Evolutionary conservation across 2,888 invertebrate species (phyloP).

Genomic region (Tetropium fuscum): DNA sequence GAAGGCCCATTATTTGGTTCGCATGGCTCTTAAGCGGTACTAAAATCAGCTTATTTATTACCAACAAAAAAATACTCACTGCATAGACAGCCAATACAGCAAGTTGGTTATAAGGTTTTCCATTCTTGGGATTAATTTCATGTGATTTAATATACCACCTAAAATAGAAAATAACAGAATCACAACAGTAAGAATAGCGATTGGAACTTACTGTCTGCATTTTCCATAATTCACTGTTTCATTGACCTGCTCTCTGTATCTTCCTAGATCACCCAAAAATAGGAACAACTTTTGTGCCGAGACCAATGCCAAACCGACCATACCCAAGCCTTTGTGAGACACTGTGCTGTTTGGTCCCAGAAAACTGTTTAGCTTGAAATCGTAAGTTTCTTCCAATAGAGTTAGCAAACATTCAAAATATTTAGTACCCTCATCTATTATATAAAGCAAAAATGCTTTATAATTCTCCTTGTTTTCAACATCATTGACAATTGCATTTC

Average conservation of each 20-base stretch:
- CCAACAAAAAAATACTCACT: slow-evolving; percentile 67
- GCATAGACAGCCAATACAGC: slow-evolving; percentile 89
- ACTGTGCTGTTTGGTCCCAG: slow-evolving; percentile 71
- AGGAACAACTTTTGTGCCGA: slow-evolving; percentile 90
- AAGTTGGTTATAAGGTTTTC: slow-evolving; percentile 94
- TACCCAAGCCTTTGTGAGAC: slow-evolving; percentile 74
- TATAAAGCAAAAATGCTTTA: slow-evolving; percentile 73
- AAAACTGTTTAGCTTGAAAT: slow-evolving; percentile 77
- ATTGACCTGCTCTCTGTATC: slow-evolving; percentile 89
- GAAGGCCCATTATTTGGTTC: too few species aligned
- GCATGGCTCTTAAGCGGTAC: too few species aligned
- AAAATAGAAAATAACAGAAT: slow-evolving; percentile 44
- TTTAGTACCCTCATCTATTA: slow-evolving; percentile 81
- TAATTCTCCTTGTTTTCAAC: slow-evolving; percentile 74
- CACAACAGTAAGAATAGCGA: neutral
- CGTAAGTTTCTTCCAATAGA: slow-evolving; percentile 79
- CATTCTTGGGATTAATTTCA: slow-evolving; percentile 94
- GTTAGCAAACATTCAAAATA: slow-evolving; percentile 84
- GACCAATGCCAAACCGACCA: slow-evolving; percentile 81
- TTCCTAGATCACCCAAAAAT: slow-evolving; percentile 91
- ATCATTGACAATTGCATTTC: slow-evolving; percentile 75
- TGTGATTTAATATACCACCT: slow-evolving; percentile 94
- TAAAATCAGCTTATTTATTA: neutral
- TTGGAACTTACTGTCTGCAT: slow-evolving; percentile 75
- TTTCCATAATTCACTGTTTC: slow-evolving; percentile 85